These are phyloP conservation scores for Altica lythri DNA, from an alignment of 2,888 invertebrate species.

Conservation along the genomic window DNA sequence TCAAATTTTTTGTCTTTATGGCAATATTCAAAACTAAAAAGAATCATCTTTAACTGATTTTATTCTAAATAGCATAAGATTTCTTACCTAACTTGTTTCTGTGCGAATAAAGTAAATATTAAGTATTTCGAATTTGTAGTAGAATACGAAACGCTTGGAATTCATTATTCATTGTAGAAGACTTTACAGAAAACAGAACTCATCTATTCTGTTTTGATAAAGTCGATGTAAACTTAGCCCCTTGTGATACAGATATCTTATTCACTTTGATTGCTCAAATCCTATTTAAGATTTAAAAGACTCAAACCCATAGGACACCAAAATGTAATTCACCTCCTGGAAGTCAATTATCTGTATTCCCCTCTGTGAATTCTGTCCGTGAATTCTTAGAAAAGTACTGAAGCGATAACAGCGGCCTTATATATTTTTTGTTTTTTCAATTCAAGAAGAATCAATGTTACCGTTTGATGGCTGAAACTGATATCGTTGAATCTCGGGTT, in stretches of 20 bases:
- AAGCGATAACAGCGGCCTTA: not conserved
- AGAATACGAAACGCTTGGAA: not conserved
- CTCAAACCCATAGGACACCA: constrained; percentile 17
- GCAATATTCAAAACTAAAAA: too few species aligned
- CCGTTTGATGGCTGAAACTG: constrained; percentile 7
- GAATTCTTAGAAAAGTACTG: not conserved
- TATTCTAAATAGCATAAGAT: too few species aligned
- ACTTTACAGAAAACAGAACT: constrained; percentile 8
- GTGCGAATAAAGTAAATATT: too few species aligned
- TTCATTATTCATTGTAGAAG: constrained; percentile 7
- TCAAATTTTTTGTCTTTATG: too few species aligned
- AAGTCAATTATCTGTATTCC: constrained; percentile 21
- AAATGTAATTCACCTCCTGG: constrained; percentile 19
- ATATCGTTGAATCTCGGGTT: constrained; percentile 4
- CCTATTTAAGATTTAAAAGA: constrained; percentile 19
- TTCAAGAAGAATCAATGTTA: not conserved
- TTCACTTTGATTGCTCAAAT: constrained; percentile 18
- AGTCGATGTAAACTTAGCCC: constrained; percentile 5
- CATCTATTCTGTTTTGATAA: constrained; percentile 16
- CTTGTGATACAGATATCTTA: constrained; percentile 19
- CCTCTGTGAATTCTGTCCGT: constrained; percentile 13
- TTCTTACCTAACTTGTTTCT: too few species aligned
- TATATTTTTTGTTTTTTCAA: not conserved
- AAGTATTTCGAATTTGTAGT: too few species aligned
- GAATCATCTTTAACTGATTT: too few species aligned